These are phyloP conservation scores for Drosophila kuntzei DNA, from an alignment of 2,888 invertebrate genomes.

Conservation along the genomic window DNA sequence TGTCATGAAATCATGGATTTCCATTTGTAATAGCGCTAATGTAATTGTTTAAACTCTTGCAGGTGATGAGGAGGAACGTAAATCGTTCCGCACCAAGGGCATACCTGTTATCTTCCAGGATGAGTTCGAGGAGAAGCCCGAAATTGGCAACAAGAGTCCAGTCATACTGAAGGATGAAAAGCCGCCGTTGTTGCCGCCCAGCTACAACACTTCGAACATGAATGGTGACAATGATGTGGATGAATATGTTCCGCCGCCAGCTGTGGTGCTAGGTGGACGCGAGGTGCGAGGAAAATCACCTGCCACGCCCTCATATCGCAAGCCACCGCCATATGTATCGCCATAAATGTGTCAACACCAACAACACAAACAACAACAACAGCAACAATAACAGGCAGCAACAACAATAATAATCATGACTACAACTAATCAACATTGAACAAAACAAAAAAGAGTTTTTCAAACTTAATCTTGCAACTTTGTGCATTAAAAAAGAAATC, in stretches of 20 bases:
- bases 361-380: conserved; percentile 25
- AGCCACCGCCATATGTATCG: conserved; percentile 98
- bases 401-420: conserved; percentile 53
- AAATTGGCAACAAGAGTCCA: conserved; percentile 95
- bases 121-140: conserved; percentile 96
- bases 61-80: conserved; percentile 92
- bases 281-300: conserved; percentile 91
- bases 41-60: conserved; percentile 50
- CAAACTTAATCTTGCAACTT: conserved; percentile 48
- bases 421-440: conserved; percentile 16
- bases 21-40: neutral
- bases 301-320: conserved; percentile 95
- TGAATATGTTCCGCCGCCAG: conserved; percentile 96
- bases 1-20: conserved; percentile 13
- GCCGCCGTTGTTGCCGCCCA: conserved; percentile 94
- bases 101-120: conserved; percentile 99
- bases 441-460: conserved; percentile 23
- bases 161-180: conserved; percentile 98
- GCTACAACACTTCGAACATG: conserved; percentile 85
- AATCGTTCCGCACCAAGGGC: conserved; percentile 92
- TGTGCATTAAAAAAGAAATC: conserved; percentile 31
- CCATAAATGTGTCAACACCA: conserved; percentile 89
- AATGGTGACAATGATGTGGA: conserved; percentile 87
- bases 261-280: conserved; percentile 88
- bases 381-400: conserved; percentile 52